Evolutionary conservation across 2,797 vertebrate species (phyloP).

Genomic region (Carcharodon carcharias): DNA sequence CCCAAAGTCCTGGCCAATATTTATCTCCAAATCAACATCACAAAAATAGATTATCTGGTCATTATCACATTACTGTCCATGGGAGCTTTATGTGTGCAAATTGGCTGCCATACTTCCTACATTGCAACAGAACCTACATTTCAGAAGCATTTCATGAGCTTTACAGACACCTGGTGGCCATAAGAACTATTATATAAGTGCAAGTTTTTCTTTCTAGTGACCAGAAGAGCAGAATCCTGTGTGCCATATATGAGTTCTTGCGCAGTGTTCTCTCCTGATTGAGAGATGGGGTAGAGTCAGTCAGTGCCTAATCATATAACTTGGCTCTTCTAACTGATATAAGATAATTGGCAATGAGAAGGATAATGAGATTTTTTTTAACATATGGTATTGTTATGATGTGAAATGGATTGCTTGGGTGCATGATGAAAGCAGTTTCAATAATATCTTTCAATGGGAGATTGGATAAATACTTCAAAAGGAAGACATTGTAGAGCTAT

Average conservation of each 20-base stretch:
- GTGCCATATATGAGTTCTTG: too few species aligned
- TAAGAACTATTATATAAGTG: too few species aligned
- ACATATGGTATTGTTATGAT: background rate
- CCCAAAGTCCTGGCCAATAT: background rate
- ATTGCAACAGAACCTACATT: background rate
- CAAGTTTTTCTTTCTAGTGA: too few species aligned
- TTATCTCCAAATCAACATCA: background rate
- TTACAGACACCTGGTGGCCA: too few species aligned
- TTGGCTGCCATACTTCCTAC: background rate
- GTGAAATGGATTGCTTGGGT: background rate
- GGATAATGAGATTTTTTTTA: background rate
- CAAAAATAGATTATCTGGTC: background rate
- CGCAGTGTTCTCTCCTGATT: background rate
- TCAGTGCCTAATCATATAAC: background rate
- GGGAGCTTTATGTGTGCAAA: background rate
- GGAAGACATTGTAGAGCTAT: background rate
- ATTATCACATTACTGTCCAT: background rate
- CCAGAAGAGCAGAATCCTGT: background rate
- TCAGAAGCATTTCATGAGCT: background rate
- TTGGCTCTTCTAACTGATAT: background rate
- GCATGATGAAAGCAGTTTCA: background rate
- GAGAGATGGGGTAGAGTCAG: background rate
- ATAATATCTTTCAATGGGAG: background rate
- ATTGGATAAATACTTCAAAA: background rate
- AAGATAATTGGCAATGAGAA: background rate